Percentiles rank a stretch among this genome's conserved stretches.
Evolutionary conservation across 2,797 vertebrate species (phyloP).

Genomic region (Taenioides sp.): DNA sequence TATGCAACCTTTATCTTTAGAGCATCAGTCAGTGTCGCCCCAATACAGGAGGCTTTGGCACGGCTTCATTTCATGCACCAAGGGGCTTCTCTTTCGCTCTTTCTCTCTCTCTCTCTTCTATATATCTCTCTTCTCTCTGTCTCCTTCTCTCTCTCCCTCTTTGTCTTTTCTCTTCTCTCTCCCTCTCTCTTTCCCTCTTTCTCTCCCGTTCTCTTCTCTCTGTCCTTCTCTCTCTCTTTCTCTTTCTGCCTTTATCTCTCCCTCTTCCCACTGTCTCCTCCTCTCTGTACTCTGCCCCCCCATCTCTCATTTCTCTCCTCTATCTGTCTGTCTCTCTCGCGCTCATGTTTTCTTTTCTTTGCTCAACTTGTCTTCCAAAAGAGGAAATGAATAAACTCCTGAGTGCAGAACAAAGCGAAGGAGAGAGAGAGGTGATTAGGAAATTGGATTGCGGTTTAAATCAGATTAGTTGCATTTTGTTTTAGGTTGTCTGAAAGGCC

Average conservation of each 20-base stretch:
- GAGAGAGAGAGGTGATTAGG: constrained; percentile 19
- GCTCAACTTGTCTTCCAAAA: constrained; percentile 47
- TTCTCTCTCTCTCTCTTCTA: no score
- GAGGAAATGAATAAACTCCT: constrained; percentile 54
- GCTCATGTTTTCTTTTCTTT: constrained; percentile 35
- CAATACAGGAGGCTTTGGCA: constrained; percentile 28
- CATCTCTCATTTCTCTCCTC: no score
- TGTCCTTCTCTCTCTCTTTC: no score
- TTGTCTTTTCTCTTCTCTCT: no score
- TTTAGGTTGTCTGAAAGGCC: not conserved
- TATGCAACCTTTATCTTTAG: constrained; percentile 19
- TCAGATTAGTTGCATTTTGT: constrained; percentile 36
- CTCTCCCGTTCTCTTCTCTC: no score
- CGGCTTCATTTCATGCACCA: constrained; percentile 67
- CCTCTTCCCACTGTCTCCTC: no score
- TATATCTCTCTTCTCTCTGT: no score
- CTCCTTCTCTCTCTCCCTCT: no score
- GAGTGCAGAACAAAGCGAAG: constrained; percentile 32
- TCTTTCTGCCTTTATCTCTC: no score
- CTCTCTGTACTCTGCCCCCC: no score
- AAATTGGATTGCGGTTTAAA: constrained; percentile 54
- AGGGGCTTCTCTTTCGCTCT: constrained; percentile 19
- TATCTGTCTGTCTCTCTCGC: constrained; percentile 3
- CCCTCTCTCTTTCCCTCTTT: no score
- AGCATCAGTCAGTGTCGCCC: constrained; percentile 29